phyloP scores from a whole-genome alignment of 2,797 vertebrate genomes.

The Chaetodon trifasciatus region DNA sequence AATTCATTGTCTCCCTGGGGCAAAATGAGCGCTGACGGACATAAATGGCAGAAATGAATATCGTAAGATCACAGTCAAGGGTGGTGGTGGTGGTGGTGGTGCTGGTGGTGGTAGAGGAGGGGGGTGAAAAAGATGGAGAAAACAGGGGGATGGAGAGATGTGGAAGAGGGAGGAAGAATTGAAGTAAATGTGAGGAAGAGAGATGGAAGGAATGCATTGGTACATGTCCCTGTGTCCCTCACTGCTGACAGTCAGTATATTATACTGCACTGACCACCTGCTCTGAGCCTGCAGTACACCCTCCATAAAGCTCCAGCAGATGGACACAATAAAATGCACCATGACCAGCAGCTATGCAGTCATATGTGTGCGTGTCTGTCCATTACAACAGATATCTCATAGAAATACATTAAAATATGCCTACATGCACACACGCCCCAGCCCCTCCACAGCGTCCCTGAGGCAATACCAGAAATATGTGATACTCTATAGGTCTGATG shows the following conservation, averaged over 20 bases:
- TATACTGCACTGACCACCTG: slow-evolving; percentile 82
- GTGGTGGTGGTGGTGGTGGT: slow-evolving; percentile 43
- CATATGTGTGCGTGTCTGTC: slow-evolving; percentile 25
- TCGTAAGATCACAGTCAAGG: slow-evolving; percentile 75
- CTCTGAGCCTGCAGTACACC: slow-evolving; percentile 69
- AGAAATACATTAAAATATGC: slow-evolving; percentile 63
- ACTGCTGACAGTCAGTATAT: slow-evolving; percentile 75
- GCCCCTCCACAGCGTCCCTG: slow-evolving; percentile 36
- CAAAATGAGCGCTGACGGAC: slow-evolving; percentile 77
- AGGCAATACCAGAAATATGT: slow-evolving; percentile 66
- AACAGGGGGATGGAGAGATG: slow-evolving; percentile 36
- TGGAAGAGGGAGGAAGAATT: slow-evolving; percentile 36
- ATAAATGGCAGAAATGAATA: slow-evolving; percentile 81
- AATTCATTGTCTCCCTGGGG: slow-evolving; percentile 82
- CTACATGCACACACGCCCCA: slow-evolving; percentile 42
- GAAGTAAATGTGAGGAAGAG: slow-evolving; percentile 51
- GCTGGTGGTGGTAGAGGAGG: slow-evolving; percentile 19
- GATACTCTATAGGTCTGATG: slow-evolving; percentile 80
- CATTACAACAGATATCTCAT: slow-evolving; percentile 42
- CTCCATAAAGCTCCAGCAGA: slow-evolving; percentile 81
- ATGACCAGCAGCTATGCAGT: slow-evolving; percentile 62
- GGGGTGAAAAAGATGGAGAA: slow-evolving; percentile 10
- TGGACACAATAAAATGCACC: slow-evolving; percentile 81
- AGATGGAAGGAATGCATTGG: slow-evolving; percentile 68
- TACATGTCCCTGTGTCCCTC: slow-evolving; percentile 55